Evolutionary conservation across 1,140 invertebrate genomes (phyloP), one percentile per base, ranked within the genome.

Genomic region (Dryas iulia): DNA sequence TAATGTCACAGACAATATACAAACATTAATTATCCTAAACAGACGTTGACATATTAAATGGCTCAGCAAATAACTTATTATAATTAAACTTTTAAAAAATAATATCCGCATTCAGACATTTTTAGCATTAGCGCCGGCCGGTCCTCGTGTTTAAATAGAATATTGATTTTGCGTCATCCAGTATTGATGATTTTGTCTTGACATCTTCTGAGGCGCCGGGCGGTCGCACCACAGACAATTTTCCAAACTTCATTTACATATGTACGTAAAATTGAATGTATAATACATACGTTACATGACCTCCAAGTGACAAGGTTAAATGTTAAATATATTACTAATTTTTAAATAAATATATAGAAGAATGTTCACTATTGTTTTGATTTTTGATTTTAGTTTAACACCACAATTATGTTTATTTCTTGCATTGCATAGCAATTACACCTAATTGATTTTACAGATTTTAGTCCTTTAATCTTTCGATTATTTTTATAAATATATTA

Each of bases 231-330:
- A 25, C 72, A 67, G 30, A 39, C 14, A 28, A 18, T 59, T 58
- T 66, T 61, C 59, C 11, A 61, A 58, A 63, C 23, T 35, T 63
- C 53, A 71, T 71, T 71, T 71, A 31, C 69, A 71, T 71, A 10
- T 47, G 8, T 18, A 71, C 33, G 63, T 57, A 61, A 61, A 61
- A 24, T 66, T 66, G 14, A 66, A 71, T 71, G 33, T 52, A 31
- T 47, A 21, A 8, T 47, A n/a, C n/a, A n/a, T 47, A 18, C 6
- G 14, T 8, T 53, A 47, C 25, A 26, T n/a, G 35, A 59, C 59
- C 53, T 71, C 53, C 14, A 39, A 7, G 47, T 53, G 69, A 62
- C 64, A 66, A 71, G 64, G 69, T 63, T 63, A 61, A 56, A 47
- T 11, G 11, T 18, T n/a, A 10, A 47, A 47, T 1, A 47, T 21